These are phyloP conservation scores for Acholoe squamosa DNA, from an alignment of 2,888 invertebrate species.

Conservation along the genomic window DNA sequence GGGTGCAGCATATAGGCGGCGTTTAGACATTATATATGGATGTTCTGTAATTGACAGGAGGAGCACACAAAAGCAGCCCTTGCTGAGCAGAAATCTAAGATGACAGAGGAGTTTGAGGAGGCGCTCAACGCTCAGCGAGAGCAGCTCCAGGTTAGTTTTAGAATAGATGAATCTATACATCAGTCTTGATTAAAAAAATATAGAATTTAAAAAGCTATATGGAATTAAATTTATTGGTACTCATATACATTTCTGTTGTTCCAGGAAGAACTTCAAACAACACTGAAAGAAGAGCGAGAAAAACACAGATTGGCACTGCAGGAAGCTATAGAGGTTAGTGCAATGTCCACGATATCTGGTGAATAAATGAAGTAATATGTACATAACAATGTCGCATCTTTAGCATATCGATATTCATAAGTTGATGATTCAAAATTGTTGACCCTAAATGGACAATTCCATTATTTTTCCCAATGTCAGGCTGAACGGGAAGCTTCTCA, in stretches of 20 bases:
- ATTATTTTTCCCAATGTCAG: not conserved
- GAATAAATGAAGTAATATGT: not conserved
- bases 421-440: no score
- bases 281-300: not conserved
- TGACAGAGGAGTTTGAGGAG: not conserved
- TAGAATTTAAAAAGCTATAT: no score
- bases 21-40: no score
- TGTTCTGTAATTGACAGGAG: not conserved
- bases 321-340: not conserved
- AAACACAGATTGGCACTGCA: conserved; percentile 1
- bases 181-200: not conserved
- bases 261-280: not conserved
- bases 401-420: no score
- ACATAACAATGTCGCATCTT: no score
- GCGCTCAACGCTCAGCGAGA: not conserved
- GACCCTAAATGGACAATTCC: no score
- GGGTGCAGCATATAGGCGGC: no score
- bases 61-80: not conserved
- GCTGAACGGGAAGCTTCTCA: not conserved
- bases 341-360: no score
- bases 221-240: no score
- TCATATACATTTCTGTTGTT: not conserved
- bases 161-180: not conserved
- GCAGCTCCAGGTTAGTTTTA: conserved; percentile 20
- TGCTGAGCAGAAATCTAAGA: not conserved